Conservation (phyloP, 92 coral and sea anemone genomes). For the Actinostola sp. region DNA sequence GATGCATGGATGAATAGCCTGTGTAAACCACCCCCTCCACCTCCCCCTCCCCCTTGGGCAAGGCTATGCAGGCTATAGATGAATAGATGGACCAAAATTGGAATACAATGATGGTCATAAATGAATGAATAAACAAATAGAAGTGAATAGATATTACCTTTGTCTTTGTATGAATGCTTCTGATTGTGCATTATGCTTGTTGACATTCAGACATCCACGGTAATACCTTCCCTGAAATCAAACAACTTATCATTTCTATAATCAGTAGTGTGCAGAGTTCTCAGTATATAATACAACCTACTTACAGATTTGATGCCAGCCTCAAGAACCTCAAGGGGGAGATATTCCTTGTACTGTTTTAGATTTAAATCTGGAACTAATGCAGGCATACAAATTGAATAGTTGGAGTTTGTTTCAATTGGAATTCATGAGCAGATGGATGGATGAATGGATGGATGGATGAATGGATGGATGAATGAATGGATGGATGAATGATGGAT, state of each 20-base stretch:
- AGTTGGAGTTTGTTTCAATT: background rate
- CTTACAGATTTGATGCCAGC: conserved; percentile 91
- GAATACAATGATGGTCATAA: background rate
- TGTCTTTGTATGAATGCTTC: conserved; percentile 82
- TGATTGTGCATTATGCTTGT: conserved; percentile 79
- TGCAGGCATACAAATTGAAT: background rate
- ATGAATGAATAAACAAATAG: background rate
- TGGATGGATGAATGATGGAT: no score
- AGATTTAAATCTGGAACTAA: conserved; percentile 22
- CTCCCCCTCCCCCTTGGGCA: no score
- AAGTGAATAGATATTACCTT: conserved; percentile 23
- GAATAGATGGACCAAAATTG: no score
- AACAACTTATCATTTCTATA: background rate
- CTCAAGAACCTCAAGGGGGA: conserved; percentile 75
- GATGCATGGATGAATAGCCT: no score
- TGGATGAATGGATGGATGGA: no score
- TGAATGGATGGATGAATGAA: no score
- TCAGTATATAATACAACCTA: background rate
- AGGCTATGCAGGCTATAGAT: no score
- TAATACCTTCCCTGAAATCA: conserved; percentile 65
- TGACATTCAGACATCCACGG: conserved; percentile 80
- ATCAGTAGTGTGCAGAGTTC: no score
- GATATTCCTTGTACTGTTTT: conserved; percentile 68
- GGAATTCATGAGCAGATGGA: no score
- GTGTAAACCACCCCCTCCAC: no score